phyloP scores from a whole-genome alignment of 2,888 invertebrate genomes.

The Apeira syringaria region DNA sequence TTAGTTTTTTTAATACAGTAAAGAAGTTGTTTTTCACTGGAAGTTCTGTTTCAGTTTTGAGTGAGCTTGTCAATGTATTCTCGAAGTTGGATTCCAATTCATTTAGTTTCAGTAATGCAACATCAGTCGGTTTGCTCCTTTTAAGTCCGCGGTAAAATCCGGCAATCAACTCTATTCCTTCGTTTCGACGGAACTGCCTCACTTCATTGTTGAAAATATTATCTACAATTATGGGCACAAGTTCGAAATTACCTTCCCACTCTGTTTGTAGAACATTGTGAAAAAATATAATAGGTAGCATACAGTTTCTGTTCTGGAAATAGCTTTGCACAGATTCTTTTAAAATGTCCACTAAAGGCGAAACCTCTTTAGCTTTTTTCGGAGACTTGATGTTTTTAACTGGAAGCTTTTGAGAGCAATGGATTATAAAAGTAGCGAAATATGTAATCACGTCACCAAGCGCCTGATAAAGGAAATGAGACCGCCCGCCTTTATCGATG shows the following conservation, averaged over 20 bases:
- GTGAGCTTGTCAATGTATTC: conserved; percentile 56
- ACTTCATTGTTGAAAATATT: conserved; percentile 84
- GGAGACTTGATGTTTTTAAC: conserved; percentile 47
- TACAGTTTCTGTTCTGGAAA: conserved; percentile 85
- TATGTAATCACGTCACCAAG: conserved; percentile 86
- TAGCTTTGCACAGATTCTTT: conserved; percentile 81
- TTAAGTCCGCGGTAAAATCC: conserved; percentile 86
- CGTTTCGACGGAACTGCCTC: conserved; percentile 86
- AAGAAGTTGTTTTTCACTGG: conserved; percentile 84
- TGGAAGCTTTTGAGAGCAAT: conserved; percentile 82
- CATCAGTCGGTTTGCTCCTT: conserved; percentile 64
- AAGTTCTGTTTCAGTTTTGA: conserved; percentile 60
- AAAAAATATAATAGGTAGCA: conserved; percentile 86
- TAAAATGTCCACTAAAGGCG: conserved; percentile 74
- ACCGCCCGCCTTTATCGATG: conserved; percentile 86
- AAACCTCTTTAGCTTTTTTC: conserved; percentile 54
- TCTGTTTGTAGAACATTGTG: conserved; percentile 85
- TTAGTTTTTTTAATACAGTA: conserved; percentile 76
- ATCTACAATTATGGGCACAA: conserved; percentile 83
- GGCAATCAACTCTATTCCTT: conserved; percentile 86
- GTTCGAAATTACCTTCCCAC: conserved; percentile 86
- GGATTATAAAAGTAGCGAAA: conserved; percentile 85
- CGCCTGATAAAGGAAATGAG: conserved; percentile 86
- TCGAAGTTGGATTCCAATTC: conserved; percentile 76
- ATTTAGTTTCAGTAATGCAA: conserved; percentile 52